These are phyloP conservation scores for Delia radicum DNA, from an alignment of 1,140 invertebrate genomes.

Conservation along the genomic window DNA sequence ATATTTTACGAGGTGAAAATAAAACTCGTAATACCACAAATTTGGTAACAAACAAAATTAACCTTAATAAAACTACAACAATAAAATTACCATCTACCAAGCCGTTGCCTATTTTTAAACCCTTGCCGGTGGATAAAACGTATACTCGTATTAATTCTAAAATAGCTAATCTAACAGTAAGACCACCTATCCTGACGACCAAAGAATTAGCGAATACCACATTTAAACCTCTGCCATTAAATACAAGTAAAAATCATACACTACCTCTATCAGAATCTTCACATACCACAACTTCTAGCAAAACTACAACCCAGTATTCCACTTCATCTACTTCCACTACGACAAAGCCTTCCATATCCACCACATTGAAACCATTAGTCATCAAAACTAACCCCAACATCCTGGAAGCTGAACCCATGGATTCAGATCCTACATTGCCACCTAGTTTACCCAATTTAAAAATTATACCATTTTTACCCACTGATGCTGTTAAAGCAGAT, in stretches of 20 bases:
- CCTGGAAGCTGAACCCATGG: constrained; percentile 53
- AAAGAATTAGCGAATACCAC: constrained; percentile 26
- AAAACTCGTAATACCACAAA: neutral
- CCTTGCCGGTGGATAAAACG: constrained; percentile 37
- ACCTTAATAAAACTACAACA: neutral
- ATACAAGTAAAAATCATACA: constrained; percentile 22
- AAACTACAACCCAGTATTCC: constrained; percentile 15
- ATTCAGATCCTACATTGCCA: constrained; percentile 61
- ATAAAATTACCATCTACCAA: constrained; percentile 14
- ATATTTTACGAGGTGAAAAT: neutral
- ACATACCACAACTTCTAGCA: constrained; percentile 7
- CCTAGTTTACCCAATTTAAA: constrained; percentile 72
- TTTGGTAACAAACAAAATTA: neutral
- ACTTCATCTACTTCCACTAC: neutral
- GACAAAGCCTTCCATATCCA: neutral
- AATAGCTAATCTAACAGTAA: constrained; percentile 46
- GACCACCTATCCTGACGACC: constrained; percentile 32
- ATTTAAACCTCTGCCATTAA: constrained; percentile 30
- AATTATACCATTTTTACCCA: constrained; percentile 74
- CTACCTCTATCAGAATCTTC: neutral
- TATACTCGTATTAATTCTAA: constrained; percentile 50
- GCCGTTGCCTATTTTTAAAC: constrained; percentile 46
- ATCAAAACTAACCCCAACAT: constrained; percentile 53
- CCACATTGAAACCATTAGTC: constrained; percentile 37
- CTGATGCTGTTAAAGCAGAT: constrained; percentile 63